Percentiles rank a stretch among this genome's conserved stretches.
Evolutionary conservation across 2,888 invertebrate species (phyloP).

Genomic region (Macrosoma leucophasiata): DNA sequence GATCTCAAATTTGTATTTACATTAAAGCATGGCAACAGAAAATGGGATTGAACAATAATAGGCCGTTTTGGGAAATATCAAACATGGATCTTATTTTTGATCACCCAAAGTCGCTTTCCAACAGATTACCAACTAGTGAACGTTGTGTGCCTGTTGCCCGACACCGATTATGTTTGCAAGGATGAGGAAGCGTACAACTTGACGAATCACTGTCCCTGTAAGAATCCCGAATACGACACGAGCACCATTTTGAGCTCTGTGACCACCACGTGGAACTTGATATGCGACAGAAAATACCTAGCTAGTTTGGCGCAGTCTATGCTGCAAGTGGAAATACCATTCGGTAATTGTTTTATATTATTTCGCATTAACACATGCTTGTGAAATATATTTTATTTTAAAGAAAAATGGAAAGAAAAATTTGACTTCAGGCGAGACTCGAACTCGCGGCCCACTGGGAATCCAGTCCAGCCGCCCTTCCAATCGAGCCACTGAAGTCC

Average conservation of each 20-base stretch:
- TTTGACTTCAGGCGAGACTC: too few relatives aligned
- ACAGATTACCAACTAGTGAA: constrained; percentile 74
- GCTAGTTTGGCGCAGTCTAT: constrained; percentile 74
- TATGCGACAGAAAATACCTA: constrained; percentile 71
- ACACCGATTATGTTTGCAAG: constrained; percentile 62
- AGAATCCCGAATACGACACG: constrained; percentile 68
- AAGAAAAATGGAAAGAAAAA: too few relatives aligned
- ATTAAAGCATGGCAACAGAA: constrained; percentile 27
- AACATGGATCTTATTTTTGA: constrained; percentile 61
- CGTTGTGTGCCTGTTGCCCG: constrained; percentile 74
- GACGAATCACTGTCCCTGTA: constrained; percentile 58
- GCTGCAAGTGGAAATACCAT: constrained; percentile 73
- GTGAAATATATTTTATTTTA: too few relatives aligned
- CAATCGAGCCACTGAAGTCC: too few relatives aligned
- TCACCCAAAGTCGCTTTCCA: constrained; percentile 70
- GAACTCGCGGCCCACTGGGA: too few relatives aligned
- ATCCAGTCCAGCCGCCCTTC: too few relatives aligned
- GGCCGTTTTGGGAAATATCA: constrained; percentile 75
- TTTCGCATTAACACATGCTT: too few relatives aligned
- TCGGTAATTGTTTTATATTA: too few relatives aligned
- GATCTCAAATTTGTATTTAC: too few relatives aligned
- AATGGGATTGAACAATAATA: constrained; percentile 62
- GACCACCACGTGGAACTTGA: constrained; percentile 76
- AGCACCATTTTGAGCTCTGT: constrained; percentile 72
- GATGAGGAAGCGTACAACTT: constrained; percentile 45